These are phyloP conservation scores for Podocnemis expansa DNA, from an alignment of 2,113 vertebrate species.

Conservation along the genomic window DNA sequence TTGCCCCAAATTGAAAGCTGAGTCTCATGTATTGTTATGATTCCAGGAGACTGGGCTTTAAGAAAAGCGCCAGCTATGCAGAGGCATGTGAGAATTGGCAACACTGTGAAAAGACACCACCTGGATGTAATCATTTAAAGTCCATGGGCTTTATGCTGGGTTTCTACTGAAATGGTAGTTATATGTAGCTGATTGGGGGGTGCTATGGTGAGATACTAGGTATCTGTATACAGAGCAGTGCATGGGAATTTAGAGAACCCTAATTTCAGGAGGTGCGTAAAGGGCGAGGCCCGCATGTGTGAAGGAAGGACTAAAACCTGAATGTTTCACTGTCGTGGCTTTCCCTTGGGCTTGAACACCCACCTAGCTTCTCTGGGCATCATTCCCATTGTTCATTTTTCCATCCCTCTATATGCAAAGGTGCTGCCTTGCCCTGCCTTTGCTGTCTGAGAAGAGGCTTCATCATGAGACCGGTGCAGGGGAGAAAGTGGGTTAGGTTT, in stretches of 20 bases:
- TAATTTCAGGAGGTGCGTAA: no score
- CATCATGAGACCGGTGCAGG: not conserved
- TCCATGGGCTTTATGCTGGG: no score
- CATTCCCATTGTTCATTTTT: not conserved
- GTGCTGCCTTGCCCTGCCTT: not conserved
- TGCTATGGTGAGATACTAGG: no score
- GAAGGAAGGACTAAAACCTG: no score
- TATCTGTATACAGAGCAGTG: no score
- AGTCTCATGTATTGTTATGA: not conserved
- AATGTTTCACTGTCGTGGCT: no score
- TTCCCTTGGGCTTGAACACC: not conserved
- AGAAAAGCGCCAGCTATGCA: not conserved
- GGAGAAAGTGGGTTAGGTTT: not conserved
- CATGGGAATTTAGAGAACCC: no score
- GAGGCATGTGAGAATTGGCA: not conserved
- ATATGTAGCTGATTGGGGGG: no score
- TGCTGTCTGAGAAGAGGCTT: not conserved
- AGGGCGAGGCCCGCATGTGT: not conserved
- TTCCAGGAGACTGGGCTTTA: not conserved
- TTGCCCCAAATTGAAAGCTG: not conserved
- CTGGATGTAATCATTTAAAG: no score
- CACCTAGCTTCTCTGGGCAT: not conserved
- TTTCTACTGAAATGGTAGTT: no score
- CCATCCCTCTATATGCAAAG: not conserved
- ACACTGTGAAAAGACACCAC: not conserved